Conservation (phyloP, 2,888 invertebrate species). For the Tinea pellionella region DNA sequence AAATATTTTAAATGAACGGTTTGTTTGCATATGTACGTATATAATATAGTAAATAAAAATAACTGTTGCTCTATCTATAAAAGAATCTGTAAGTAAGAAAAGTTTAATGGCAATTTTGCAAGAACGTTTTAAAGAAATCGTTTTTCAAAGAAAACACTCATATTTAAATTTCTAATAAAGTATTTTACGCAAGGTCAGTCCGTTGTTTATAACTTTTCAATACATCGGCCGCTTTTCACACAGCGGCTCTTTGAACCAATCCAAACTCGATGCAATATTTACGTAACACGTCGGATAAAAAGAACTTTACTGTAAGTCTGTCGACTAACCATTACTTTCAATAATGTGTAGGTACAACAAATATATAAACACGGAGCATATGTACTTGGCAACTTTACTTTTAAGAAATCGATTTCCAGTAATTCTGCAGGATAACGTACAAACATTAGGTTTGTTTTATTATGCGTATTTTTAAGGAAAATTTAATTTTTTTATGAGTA, state of each 20-base stretch:
- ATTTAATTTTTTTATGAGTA: too few relatives aligned
- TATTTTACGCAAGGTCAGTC: conserved; percentile 30
- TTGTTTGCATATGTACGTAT: too few relatives aligned
- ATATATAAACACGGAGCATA: not conserved
- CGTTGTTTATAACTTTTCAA: conserved; percentile 45
- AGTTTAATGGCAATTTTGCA: not conserved
- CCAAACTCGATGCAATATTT: conserved; percentile 44
- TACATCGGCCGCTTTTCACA: conserved; percentile 40
- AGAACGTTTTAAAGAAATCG: not conserved
- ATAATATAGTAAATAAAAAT: not conserved
- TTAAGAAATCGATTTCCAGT: not conserved
- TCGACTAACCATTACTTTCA: conserved; percentile 48
- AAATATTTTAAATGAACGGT: too few relatives aligned
- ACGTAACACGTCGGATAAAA: conserved; percentile 42
- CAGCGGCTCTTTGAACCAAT: conserved; percentile 46
- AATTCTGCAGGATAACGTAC: too few relatives aligned
- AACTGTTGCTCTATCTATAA: not conserved
- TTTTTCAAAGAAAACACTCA: conserved; percentile 1
- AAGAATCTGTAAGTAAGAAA: not conserved
- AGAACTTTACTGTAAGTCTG: conserved; percentile 43
- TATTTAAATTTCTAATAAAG: conserved; percentile 19
- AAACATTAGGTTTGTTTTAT: too few relatives aligned
- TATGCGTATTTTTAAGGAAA: too few relatives aligned
- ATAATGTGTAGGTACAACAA: conserved; percentile 30
- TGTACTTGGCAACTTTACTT: not conserved